phyloP scores from a whole-genome alignment of 2,888 invertebrate species.

The Gymnoscelis rufifasciata region DNA sequence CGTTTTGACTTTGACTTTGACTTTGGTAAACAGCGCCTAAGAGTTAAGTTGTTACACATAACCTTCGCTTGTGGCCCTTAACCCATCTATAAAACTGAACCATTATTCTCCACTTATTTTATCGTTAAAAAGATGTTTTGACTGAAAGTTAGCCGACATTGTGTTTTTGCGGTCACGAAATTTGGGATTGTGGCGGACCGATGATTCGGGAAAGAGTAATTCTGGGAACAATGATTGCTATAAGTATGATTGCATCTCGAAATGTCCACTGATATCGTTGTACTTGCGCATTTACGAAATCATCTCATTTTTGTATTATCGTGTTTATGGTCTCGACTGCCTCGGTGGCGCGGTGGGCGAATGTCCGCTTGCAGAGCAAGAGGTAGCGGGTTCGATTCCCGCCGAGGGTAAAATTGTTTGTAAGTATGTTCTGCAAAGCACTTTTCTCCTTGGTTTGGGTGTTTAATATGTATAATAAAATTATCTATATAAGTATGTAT shows the following conservation, averaged over 20 bases:
- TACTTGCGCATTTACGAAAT: not conserved
- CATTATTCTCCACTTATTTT: slow-evolving; percentile 44
- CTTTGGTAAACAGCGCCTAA: no score
- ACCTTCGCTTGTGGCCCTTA: not conserved
- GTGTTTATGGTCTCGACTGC: not conserved
- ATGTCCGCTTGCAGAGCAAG: no score
- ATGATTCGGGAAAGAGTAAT: slow-evolving; percentile 3
- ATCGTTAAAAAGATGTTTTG: slow-evolving; percentile 38
- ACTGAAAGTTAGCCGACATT: slow-evolving; percentile 20
- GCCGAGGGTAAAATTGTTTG: no score
- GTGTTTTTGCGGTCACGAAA: slow-evolving; percentile 21
- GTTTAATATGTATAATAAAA: no score
- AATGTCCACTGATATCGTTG: slow-evolving; percentile 1
- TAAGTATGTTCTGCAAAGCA: no score
- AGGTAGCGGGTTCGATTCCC: no score
- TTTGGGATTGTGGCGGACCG: slow-evolving; percentile 16
- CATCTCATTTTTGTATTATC: not conserved
- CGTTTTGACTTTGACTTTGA: no score
- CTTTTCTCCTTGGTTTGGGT: no score
- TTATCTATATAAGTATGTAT: no score
- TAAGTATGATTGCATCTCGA: slow-evolving; percentile 5
- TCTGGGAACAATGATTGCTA: slow-evolving; percentile 8
- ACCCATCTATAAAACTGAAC: slow-evolving; percentile 9
- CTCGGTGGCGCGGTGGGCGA: no score
- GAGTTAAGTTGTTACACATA: no score